These are phyloP conservation scores for Dasypolia templi DNA, from an alignment of 2,888 invertebrate genomes.

Conservation along the genomic window DNA sequence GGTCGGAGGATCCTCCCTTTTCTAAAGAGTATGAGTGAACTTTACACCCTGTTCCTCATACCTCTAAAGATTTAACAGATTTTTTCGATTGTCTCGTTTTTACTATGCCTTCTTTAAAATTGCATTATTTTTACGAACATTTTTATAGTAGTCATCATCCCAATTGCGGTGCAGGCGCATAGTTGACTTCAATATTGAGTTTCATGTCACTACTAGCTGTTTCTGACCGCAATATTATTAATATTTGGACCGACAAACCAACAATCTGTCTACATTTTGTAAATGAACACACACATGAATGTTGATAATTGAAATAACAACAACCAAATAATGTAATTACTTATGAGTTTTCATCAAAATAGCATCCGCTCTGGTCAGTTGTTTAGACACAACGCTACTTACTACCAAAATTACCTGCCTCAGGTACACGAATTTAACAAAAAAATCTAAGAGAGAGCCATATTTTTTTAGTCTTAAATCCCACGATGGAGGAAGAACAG, in stretches of 20 bases:
- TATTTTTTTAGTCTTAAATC: slow-evolving; percentile 13
- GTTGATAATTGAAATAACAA: neutral
- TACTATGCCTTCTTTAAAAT: no score
- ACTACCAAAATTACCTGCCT: neutral
- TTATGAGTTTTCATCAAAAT: neutral
- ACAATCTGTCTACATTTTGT: neutral
- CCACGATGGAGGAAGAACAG: slow-evolving; percentile 79
- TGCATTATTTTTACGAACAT: neutral
- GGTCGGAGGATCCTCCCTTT: no score
- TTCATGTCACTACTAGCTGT: neutral
- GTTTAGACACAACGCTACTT: no score
- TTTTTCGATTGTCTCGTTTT: no score
- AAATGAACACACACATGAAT: neutral
- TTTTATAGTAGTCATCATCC: no score
- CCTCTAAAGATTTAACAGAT: no score
- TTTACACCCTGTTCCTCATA: no score
- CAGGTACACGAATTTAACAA: neutral
- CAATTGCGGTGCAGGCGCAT: neutral
- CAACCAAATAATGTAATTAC: neutral
- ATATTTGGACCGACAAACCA: no score
- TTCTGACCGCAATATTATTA: neutral
- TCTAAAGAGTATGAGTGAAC: no score
- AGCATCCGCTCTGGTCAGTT: neutral
- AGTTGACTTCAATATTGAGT: neutral
- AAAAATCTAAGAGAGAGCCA: neutral